A percentile compares a stretch with the other conserved stretches of the same genome.
Evolutionary conservation across 2,888 invertebrate genomes (phyloP).

Genomic region (Petrolisthes cinctipes): DNA sequence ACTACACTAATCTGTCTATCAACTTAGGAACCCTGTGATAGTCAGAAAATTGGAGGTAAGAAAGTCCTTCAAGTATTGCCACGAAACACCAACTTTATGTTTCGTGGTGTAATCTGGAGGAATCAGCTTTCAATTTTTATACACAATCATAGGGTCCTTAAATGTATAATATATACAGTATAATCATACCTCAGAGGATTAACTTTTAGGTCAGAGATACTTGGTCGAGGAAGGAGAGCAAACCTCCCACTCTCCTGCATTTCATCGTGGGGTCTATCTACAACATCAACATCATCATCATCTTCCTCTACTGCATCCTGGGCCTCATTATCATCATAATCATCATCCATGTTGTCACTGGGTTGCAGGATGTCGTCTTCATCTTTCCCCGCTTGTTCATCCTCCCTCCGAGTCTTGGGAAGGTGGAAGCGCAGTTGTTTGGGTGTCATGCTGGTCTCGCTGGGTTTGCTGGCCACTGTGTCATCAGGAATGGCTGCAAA

Average conservation of each 20-base stretch:
- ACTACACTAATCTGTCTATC: too few species aligned
- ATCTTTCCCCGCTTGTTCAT: background rate
- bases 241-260: background rate
- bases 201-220: background rate
- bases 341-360: background rate
- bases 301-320: constrained; percentile 7
- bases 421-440: constrained; percentile 64
- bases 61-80: too few species aligned
- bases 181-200: background rate
- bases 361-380: background rate
- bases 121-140: too few species aligned
- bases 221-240: background rate
- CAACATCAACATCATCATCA: background rate
- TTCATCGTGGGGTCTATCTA: background rate
- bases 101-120: too few species aligned
- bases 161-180: too few species aligned
- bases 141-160: too few species aligned
- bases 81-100: too few species aligned
- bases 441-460: constrained; percentile 54
- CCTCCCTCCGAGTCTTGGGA: constrained; percentile 31
- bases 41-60: too few species aligned
- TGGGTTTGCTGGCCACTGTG: background rate
- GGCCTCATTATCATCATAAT: background rate
- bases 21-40: too few species aligned
- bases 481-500: constrained; percentile 1